A percentile compares a stretch with the other conserved stretches of the same genome.
These are phyloP conservation scores for Prochilodus magdalenae DNA, from an alignment of 2,113 vertebrate genomes.

Conservation along the genomic window DNA sequence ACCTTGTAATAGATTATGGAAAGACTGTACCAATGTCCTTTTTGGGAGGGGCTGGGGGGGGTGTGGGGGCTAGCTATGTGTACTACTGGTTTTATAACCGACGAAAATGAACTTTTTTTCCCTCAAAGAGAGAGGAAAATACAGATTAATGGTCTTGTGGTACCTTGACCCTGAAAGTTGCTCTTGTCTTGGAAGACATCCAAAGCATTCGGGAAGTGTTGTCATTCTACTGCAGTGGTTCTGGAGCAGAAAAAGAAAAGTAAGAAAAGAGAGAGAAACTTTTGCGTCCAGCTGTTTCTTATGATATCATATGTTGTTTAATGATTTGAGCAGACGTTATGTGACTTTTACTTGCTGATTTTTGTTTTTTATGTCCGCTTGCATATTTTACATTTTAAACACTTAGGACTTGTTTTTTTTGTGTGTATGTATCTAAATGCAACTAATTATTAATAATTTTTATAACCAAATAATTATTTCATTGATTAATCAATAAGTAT, in stretches of 20 bases:
- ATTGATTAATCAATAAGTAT: no score
- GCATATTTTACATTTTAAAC: no score
- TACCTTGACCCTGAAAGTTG: not conserved
- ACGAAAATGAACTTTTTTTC: not conserved
- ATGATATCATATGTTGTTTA: conserved; percentile 10
- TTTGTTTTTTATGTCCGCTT: no score
- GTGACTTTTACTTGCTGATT: no score
- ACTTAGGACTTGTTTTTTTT: no score
- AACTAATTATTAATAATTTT: no score
- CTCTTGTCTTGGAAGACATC: conserved; percentile 23
- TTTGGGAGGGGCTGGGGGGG: not conserved
- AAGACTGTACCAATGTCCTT: not conserved
- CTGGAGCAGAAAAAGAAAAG: conserved; percentile 14
- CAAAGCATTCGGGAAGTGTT: not conserved
- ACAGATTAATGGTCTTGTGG: not conserved
- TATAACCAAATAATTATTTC: no score
- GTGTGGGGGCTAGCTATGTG: not conserved
- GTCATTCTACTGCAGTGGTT: not conserved
- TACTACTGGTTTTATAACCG: not conserved
- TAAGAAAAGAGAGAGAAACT: not conserved
- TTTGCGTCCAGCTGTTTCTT: conserved; percentile 24
- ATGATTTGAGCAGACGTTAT: conserved; percentile 20
- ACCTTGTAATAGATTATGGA: not conserved
- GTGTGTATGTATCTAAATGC: no score
- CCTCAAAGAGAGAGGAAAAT: not conserved